These are phyloP conservation scores for Hyposoter dolosus DNA, from an alignment of 2,888 invertebrate species.

Conservation along the genomic window DNA sequence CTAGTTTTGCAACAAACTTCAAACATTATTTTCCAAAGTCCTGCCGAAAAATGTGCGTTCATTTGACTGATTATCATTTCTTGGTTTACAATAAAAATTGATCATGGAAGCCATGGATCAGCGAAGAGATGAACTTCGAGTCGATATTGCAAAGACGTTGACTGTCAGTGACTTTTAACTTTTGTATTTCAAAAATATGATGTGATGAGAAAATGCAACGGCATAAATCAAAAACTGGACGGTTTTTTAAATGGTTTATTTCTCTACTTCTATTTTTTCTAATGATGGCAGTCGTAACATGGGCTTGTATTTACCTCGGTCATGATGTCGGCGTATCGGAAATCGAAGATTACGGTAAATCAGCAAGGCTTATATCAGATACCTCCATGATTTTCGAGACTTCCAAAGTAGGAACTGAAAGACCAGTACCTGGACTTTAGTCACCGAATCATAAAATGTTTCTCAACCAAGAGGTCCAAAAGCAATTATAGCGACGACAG, in stretches of 20 bases:
- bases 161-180: background rate
- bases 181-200: background rate
- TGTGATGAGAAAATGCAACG: background rate
- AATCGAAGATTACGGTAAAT: background rate
- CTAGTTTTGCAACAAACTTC: background rate
- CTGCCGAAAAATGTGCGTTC: background rate
- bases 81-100: background rate
- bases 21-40: background rate
- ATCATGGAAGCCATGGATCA: background rate
- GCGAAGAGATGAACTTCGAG: background rate
- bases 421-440: background rate
- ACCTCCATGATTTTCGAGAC: background rate
- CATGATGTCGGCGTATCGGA: background rate
- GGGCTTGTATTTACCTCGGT: slow-evolving; percentile 6
- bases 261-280: background rate
- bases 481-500: background rate
- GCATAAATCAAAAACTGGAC: background rate
- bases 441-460: background rate
- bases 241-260: background rate
- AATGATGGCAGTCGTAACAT: slow-evolving; percentile 8
- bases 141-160: background rate
- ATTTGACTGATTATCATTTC: background rate
- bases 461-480: background rate
- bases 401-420: background rate
- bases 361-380: background rate